Evolutionary conservation across 2,797 vertebrate genomes (phyloP).

Genomic region (Percopsis omiscomaycus): DNA sequence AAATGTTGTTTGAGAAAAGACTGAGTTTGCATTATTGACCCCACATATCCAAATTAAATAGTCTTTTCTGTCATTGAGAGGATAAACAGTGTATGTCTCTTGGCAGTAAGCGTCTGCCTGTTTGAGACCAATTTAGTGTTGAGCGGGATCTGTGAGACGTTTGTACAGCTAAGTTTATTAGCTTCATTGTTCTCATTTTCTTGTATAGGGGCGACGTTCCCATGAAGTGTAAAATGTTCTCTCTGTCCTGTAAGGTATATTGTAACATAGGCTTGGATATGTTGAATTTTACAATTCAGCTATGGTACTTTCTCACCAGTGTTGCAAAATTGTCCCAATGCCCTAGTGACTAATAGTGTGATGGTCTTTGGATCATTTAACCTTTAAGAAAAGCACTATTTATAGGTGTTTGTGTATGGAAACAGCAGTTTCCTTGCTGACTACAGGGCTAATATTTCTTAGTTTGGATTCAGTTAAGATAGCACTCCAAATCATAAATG

Average conservation of each 20-base stretch:
- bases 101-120: neutral
- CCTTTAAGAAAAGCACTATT: no score
- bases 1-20: constrained; percentile 28
- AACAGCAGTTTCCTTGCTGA: neutral
- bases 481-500: neutral
- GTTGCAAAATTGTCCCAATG: no score
- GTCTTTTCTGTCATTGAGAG: neutral
- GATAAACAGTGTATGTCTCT: neutral
- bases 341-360: no score
- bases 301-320: no score
- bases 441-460: neutral
- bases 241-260: no score
- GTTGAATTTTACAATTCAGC: no score
- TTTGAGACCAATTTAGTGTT: neutral
- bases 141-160: neutral
- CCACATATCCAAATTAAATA: constrained; percentile 4
- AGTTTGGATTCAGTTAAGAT: neutral
- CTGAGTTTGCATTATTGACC: neutral
- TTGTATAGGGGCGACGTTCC: neutral
- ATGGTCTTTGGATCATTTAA: no score
- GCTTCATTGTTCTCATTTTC: neutral
- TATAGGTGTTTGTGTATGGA: no score
- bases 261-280: no score
- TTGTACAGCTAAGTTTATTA: neutral
- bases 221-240: no score